Percentiles rank a stretch among this genome's conserved stretches.
phyloP scores from a whole-genome alignment of 2,113 vertebrate genomes.

The Hyaena hyaena region DNA sequence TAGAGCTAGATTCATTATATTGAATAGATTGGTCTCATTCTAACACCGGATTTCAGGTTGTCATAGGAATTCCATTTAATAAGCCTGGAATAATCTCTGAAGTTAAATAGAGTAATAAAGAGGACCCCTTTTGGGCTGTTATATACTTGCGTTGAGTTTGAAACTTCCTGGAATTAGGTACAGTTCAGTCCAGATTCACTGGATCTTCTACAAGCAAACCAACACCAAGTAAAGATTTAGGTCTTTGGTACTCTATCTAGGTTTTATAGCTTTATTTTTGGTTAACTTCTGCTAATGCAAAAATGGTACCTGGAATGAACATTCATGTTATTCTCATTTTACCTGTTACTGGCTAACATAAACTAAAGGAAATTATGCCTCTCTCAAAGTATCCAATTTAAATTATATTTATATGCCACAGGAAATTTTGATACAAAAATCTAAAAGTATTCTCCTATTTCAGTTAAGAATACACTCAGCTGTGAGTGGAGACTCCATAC shows the following conservation, averaged over 20 bases:
- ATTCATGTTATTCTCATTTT: conserved; percentile 35
- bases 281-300: conserved; percentile 4
- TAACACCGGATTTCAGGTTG: conserved; percentile 7
- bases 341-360: neutral
- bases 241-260: neutral
- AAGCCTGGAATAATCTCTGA: neutral
- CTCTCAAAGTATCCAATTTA: conserved; percentile 1
- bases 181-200: neutral
- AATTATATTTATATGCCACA: neutral
- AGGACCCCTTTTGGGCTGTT: neutral
- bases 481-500: neutral
- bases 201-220: neutral
- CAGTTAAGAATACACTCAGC: neutral
- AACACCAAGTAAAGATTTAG: neutral
- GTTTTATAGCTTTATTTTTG: neutral
- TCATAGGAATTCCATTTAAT: conserved; percentile 62
- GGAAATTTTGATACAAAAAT: conserved; percentile 14
- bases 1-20: conserved; percentile 8
- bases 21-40: neutral
- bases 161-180: neutral
- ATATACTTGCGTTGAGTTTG: neutral
- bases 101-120: conserved; percentile 17
- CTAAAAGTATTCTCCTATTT: neutral
- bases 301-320: neutral
- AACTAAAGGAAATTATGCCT: neutral